These are phyloP conservation scores for Carapus acus DNA, from an alignment of 2,797 vertebrate genomes.

Conservation along the genomic window DNA sequence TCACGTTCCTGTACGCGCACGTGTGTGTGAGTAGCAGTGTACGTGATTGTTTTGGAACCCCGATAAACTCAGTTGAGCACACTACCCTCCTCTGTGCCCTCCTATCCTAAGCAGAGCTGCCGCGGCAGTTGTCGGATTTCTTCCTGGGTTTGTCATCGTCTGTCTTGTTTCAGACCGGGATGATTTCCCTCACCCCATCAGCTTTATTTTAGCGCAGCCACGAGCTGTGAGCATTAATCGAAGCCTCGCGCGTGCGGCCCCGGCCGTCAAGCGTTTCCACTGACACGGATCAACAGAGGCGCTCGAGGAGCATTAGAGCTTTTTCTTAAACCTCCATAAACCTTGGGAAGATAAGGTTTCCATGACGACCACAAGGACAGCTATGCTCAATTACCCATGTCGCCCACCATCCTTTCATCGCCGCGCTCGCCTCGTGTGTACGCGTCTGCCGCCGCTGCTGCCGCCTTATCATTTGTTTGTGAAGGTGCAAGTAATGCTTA, in stretches of 20 bases:
- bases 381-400: slow-evolving; percentile 4
- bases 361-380: slow-evolving; percentile 22
- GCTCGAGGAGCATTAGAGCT: slow-evolving; percentile 6
- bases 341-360: slow-evolving; percentile 14
- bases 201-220: too few species aligned
- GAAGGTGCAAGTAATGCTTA: slow-evolving; percentile 1
- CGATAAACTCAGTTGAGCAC: too few species aligned
- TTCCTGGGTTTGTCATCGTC: too few species aligned
- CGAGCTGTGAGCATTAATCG: too few species aligned
- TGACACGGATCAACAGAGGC: neutral
- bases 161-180: too few species aligned
- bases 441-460: neutral
- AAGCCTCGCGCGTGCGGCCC: neutral
- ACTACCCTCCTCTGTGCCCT: too few species aligned
- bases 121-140: too few species aligned
- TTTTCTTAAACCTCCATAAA: neutral
- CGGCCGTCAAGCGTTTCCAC: neutral
- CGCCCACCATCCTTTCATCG: neutral
- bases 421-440: neutral
- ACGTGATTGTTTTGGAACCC: too few species aligned
- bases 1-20: too few species aligned
- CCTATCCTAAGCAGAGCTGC: too few species aligned
- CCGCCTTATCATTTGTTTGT: slow-evolving; percentile 5
- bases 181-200: too few species aligned
- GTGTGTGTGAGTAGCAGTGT: too few species aligned